Evolutionary conservation across 2,888 invertebrate genomes (phyloP), one percentile per base, ranked within the genome.

Genomic region (Tuta absoluta): DNA sequence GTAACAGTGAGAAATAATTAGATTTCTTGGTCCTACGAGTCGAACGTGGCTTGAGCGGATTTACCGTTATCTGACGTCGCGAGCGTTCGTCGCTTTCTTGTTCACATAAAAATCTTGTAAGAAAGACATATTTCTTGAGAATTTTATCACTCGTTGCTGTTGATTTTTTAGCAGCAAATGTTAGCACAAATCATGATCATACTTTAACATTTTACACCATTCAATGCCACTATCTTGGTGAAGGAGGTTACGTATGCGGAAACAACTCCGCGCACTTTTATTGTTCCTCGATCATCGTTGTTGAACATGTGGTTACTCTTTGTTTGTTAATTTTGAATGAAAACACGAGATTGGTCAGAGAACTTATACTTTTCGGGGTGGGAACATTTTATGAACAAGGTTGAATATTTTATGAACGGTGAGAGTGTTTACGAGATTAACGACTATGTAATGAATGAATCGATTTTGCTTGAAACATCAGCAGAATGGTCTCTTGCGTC

Each of bases 211-310:
- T 66, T 57, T 45, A 17, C 24, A 57, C 78, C 78, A 80, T 84
- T 86, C 86, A 87, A 86, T 88, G 87, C 81, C 86, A 85, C 78
- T 85, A 85, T 83, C 84, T 82, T 81, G 85, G 84, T 86, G 82
- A 82, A 84, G 76, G 75, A 73, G 71, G 81, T 84, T 86, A 86
- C 88, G 89, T 86, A 87, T 81, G 84, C 88, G 89, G 89, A 89
- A 89, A 79, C 73, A 69, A 66, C 76, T 79, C 77, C 76, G 79
- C 78, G 76, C 78, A 79, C 78, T 80, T 83, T 83, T 82, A 85
- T 85, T 86, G 82, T 86, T 84, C 78, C 75, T 80, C 79, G 80
- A 82, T 83, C 82, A 82, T 74, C 72, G 73, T 73, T 74, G 75
- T 74, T 76, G 74, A 81, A 80, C 82, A 84, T 80, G 81, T 85